phyloP scores from a whole-genome alignment of 2,888 invertebrate genomes.

The Phengaris alcon region DNA sequence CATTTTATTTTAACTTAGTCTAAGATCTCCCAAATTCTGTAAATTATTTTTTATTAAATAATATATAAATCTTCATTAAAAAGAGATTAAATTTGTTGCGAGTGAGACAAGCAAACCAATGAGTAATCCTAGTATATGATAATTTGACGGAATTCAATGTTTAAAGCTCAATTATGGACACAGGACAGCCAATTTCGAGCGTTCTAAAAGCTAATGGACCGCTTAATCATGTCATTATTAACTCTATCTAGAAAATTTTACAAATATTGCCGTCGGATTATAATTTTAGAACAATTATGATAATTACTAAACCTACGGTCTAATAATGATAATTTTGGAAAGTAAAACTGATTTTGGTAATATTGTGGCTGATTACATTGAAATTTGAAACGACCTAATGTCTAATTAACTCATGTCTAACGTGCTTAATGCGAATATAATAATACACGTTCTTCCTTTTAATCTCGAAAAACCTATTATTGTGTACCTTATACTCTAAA shows the following conservation, averaged over 20 bases:
- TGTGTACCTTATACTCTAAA: no score
- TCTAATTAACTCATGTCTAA: no score
- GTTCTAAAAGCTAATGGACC: constrained; percentile 24
- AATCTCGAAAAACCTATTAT: no score
- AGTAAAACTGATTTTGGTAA: background rate
- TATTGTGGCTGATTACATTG: background rate
- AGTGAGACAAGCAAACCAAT: background rate
- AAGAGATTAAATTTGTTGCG: no score
- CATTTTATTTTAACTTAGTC: no score
- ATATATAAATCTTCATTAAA: no score
- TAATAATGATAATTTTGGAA: background rate
- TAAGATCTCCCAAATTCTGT: no score
- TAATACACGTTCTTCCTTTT: no score
- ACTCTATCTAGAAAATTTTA: constrained; percentile 12
- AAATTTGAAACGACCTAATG: no score
- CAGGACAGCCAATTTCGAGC: constrained; percentile 28
- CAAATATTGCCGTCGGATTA: background rate
- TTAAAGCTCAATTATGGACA: background rate
- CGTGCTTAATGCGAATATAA: no score
- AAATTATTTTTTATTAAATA: no score
- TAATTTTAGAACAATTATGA: background rate
- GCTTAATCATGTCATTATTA: constrained; percentile 20
- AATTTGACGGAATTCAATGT: background rate
- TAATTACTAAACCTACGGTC: constrained; percentile 18
- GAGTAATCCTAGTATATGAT: background rate